These are phyloP conservation scores for Butorides virescens DNA, from an alignment of 2,113 vertebrate species.

Conservation along the genomic window DNA sequence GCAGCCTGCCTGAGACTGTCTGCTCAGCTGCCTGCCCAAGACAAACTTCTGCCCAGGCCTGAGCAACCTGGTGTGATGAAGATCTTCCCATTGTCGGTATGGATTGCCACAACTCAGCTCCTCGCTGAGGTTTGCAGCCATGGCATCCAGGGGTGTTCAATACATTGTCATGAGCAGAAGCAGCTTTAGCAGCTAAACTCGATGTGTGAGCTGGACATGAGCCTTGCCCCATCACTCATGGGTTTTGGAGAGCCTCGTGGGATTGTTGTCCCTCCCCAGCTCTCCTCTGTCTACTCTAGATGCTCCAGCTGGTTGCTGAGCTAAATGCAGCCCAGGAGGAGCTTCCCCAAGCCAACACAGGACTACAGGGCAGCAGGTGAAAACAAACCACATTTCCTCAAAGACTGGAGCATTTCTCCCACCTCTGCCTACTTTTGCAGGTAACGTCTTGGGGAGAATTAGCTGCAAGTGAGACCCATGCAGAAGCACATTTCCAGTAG, in stretches of 20 bases:
- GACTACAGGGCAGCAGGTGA: not conserved
- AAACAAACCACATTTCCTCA: not conserved
- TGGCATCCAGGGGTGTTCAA: not conserved
- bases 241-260: not conserved
- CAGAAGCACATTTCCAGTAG: not conserved
- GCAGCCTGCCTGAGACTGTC: not conserved
- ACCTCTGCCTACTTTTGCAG: not conserved
- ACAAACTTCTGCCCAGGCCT: not conserved
- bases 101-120: accelerated
- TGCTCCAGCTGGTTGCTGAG: not conserved
- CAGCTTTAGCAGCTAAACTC: not conserved
- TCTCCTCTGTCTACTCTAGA: not conserved
- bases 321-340: not conserved
- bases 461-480: not conserved
- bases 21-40: not conserved
- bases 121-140: accelerated
- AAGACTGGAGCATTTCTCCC: not conserved
- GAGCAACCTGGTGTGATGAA: not conserved
- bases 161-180: not conserved
- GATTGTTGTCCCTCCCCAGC: not conserved
- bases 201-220: accelerated
- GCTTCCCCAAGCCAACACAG: not conserved
- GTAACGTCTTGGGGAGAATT: not conserved
- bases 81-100: accelerated
- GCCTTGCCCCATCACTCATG: accelerated